Evolutionary conservation across 2,113 vertebrate species (phyloP).

Genomic region (Tretioscincus oriximinensis): DNA sequence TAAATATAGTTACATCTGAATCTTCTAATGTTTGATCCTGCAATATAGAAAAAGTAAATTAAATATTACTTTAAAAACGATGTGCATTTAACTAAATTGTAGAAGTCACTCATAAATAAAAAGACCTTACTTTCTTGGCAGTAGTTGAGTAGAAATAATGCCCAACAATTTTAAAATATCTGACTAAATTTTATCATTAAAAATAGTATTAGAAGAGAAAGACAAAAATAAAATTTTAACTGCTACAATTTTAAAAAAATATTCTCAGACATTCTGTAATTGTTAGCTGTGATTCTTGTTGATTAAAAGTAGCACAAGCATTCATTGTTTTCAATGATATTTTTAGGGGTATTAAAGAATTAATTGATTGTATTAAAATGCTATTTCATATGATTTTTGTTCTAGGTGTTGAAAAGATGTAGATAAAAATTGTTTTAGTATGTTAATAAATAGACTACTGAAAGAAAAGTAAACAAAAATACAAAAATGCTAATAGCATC

Average conservation of each 20-base stretch:
- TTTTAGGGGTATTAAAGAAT: slow-evolving; percentile 2
- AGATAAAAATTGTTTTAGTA: slow-evolving; percentile 15
- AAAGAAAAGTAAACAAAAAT: slow-evolving; percentile 1
- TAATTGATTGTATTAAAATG: neutral
- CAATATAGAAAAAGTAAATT: neutral
- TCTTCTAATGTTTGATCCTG: neutral
- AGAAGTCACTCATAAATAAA: slow-evolving; percentile 13
- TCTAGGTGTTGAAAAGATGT: slow-evolving; percentile 30
- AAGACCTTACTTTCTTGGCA: neutral
- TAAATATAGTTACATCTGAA: neutral
- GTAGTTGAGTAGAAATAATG: neutral
- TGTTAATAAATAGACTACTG: slow-evolving; percentile 37
- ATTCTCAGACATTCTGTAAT: neutral
- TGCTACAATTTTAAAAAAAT: neutral
- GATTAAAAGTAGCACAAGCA: neutral
- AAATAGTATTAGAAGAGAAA: neutral
- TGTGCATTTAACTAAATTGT: neutral
- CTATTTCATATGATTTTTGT: neutral
- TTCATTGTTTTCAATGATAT: neutral
- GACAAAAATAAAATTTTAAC: slow-evolving; percentile 1
- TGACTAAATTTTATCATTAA: neutral
- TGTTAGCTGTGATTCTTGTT: neutral
- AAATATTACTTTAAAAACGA: neutral
- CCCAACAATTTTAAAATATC: neutral
- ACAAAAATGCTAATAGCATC: neutral